These are phyloP conservation scores for Orius insidiosus DNA, from an alignment of 1,140 invertebrate genomes.

Conservation along the genomic window DNA sequence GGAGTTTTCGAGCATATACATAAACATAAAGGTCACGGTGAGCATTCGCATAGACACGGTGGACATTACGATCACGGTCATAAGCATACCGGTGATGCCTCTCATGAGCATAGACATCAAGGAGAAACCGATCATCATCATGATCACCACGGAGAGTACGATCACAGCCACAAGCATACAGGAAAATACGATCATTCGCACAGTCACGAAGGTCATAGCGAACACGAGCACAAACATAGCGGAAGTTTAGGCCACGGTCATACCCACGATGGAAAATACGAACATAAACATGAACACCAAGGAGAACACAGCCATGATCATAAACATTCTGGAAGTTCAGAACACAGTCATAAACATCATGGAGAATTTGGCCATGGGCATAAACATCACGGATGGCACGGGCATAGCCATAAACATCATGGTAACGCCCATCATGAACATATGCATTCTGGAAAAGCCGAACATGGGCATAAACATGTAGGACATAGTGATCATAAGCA, in stretches of 20 bases:
- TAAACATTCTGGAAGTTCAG: conserved; percentile 9
- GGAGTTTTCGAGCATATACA: conserved; percentile 10
- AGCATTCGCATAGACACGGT: conserved; percentile 7
- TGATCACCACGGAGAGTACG: conserved; percentile 6
- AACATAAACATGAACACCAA: conserved; percentile 12
- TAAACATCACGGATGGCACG: conserved; percentile 9
- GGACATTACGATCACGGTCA: conserved; percentile 10
- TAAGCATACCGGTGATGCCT: conserved; percentile 1
- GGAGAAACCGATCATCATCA: conserved; percentile 10
- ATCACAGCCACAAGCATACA: conserved; percentile 7
- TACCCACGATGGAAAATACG: conserved; percentile 11
- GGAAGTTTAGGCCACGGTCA: conserved; percentile 9
- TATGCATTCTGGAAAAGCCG: conserved; percentile 1
- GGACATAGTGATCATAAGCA: conserved; percentile 11
- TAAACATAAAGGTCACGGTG: conserved; percentile 7
- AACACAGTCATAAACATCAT: conserved; percentile 13
- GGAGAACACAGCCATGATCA: conserved; percentile 11
- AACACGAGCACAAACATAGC: conserved; percentile 1
- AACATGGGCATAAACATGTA: conserved; percentile 12
- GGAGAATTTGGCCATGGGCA: conserved; percentile 11
- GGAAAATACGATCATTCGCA: conserved; percentile 7
- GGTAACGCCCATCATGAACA: conserved; percentile 9
- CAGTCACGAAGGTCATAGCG: conserved; percentile 4
- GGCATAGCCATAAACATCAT: conserved; percentile 13
- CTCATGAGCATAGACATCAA: conserved; percentile 7